These are phyloP conservation scores for Stichodactyla mertensii DNA, from an alignment of 64 coral and sea anemone species.

Conservation along the genomic window DNA sequence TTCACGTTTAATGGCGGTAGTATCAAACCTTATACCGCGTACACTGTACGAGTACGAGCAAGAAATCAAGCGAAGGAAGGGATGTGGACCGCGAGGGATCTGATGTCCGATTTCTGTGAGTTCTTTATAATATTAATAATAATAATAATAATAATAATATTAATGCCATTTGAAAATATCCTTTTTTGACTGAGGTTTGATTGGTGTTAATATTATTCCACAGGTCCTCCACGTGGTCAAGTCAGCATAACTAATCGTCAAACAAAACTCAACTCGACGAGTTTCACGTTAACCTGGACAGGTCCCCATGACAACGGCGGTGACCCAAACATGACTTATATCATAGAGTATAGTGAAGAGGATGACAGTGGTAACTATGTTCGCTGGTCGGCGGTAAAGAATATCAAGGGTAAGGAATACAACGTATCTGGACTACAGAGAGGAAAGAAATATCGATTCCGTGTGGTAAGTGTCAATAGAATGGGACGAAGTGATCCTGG, in stretches of 20 bases:
- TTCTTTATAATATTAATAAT: neutral
- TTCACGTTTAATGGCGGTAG: conserved; percentile 67
- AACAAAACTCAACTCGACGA: conserved; percentile 58
- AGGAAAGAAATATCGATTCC: conserved; percentile 49
- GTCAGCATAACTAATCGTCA: conserved; percentile 60
- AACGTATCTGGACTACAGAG: conserved; percentile 55
- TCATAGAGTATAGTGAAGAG: conserved; percentile 65
- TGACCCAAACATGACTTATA: conserved; percentile 51
- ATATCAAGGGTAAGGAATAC: conserved; percentile 31
- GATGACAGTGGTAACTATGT: conserved; percentile 43
- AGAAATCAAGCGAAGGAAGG: conserved; percentile 29
- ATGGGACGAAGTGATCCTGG: conserved; percentile 60
- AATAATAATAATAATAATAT: too few species aligned
- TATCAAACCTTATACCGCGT: conserved; percentile 24
- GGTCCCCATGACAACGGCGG: conserved; percentile 64
- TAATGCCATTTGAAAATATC: too few species aligned
- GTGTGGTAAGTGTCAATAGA: conserved; percentile 57
- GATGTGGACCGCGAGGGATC: neutral
- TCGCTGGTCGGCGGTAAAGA: conserved; percentile 61
- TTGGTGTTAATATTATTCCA: neutral
- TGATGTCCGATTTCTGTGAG: conserved; percentile 49
- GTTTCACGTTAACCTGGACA: conserved; percentile 56
- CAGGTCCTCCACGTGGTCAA: conserved; percentile 72
- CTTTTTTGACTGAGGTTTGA: too few species aligned
- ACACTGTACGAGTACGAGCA: conserved; percentile 28